Percentiles rank a stretch among this genome's conserved stretches.
These are phyloP conservation scores for Pipistrellus pipistrellus DNA, from an alignment of 2,797 vertebrate species.

Conservation along the genomic window DNA sequence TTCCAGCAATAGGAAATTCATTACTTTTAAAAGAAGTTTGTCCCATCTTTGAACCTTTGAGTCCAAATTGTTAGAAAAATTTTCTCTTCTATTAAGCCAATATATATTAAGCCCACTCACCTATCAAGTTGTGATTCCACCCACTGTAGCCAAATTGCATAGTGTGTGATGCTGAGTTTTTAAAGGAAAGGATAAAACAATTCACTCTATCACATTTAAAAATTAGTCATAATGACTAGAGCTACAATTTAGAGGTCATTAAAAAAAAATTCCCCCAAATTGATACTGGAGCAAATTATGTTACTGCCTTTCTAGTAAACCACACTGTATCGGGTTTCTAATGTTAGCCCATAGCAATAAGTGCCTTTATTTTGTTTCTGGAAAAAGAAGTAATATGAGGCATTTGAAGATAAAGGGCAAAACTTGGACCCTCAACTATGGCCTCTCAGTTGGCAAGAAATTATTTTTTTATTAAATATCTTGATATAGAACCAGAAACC, in stretches of 20 bases:
- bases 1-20: neutral
- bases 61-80: constrained; percentile 28
- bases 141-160: neutral
- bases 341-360: constrained; percentile 18
- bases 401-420: constrained; percentile 55
- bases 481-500: constrained; percentile 60
- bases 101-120: neutral
- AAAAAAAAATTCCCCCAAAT: constrained; percentile 50
- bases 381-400: neutral
- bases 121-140: neutral
- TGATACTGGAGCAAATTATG: neutral
- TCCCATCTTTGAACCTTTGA: constrained; percentile 13
- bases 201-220: constrained; percentile 48
- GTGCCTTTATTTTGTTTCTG: constrained; percentile 36
- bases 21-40: constrained; percentile 11
- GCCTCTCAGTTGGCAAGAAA: constrained; percentile 7
- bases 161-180: neutral
- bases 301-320: constrained; percentile 29
- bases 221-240: neutral
- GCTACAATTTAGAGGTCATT: neutral
- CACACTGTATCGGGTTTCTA: neutral
- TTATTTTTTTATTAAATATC: neutral
- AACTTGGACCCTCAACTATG: neutral
- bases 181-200: neutral
- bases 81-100: constrained; percentile 19